Evolutionary conservation across 2,113 vertebrate genomes (phyloP).

Genomic region (Columba livia): DNA sequence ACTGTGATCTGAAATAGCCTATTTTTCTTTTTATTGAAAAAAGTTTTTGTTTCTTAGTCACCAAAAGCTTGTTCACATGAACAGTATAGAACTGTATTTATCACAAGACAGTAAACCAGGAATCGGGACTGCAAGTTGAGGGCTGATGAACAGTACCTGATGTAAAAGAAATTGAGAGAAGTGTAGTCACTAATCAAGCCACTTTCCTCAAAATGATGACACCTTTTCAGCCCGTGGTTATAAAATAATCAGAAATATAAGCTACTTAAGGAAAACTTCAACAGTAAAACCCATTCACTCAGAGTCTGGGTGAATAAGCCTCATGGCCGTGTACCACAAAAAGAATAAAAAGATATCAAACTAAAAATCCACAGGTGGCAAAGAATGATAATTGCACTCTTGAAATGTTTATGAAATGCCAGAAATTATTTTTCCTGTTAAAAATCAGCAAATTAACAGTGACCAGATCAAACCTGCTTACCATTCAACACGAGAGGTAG

Average conservation of each 20-base stretch:
- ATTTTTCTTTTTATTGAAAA: not conserved
- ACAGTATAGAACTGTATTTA: not conserved
- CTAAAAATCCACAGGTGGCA: not conserved
- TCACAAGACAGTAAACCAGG: not conserved
- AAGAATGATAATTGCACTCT: not conserved
- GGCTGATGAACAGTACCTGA: not conserved
- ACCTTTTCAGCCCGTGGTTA: not conserved
- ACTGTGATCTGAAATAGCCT: not conserved
- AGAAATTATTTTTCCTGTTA: not conserved
- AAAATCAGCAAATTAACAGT: not conserved
- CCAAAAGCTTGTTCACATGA: not conserved
- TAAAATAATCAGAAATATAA: not conserved
- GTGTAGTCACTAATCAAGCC: not conserved
- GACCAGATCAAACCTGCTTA: not conserved
- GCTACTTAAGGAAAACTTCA: not conserved
- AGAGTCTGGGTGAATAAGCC: not conserved
- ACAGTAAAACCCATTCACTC: not conserved
- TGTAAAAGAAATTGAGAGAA: not conserved
- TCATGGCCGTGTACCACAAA: not conserved
- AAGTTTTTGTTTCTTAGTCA: not conserved
- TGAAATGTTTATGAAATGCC: not conserved
- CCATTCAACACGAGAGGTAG: not conserved
- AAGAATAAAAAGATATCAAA: not conserved
- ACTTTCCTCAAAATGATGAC: not conserved
- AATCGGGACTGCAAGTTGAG: rapidly evolving